Evolutionary conservation across 2,113 vertebrate species (phyloP), one percentile per base, ranked within the genome.

Genomic region (Scophthalmus maximus): DNA sequence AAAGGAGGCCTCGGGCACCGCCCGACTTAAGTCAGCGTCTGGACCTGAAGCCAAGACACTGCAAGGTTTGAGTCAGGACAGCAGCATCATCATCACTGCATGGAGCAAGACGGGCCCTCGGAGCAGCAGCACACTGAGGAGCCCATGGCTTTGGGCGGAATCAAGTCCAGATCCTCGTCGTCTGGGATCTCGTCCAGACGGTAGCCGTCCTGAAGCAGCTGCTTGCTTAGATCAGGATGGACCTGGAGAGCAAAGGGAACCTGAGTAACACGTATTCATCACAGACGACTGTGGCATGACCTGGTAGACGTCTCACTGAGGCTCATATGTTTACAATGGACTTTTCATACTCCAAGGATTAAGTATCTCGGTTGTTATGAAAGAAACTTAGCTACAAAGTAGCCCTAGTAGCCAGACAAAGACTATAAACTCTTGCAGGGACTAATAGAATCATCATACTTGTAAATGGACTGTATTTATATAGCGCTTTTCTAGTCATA

Each of bases 101-200:
- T 77, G 58, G 88, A 93, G 10, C 97, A 99, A 66, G 94, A 95
- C 0, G 91, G 87, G 2, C 73, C 82, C 18, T 95, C 93, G 1
- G 91, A 85, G 0, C 93, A 96, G 85, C 96, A 97, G 65, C 96
- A 97, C 1, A 93, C 65, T 0, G 96, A 95, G 6, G 96, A 93
- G 8, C 94, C 61, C 36, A 95, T 38, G 1, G 96, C 94, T 91
- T 99, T 99, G 0, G 97, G 98, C 0, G 96, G 98, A 60, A 99
- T 99, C 76, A 99, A 95, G 90, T 98, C 98, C 78, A 99, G 91
- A 78, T 97, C 97, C 83, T 99, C 98, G 0, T 99, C 97, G 0
- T 99, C 98, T 0, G 98, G 98, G 64, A 98, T 96, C 88, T 99
- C 97, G 0, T 99, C 97, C 0, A 99, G 93, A 44, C 95, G 95